Conservation (phyloP, 2,113 vertebrate genomes). For the Brachypteracias leptosomus region DNA sequence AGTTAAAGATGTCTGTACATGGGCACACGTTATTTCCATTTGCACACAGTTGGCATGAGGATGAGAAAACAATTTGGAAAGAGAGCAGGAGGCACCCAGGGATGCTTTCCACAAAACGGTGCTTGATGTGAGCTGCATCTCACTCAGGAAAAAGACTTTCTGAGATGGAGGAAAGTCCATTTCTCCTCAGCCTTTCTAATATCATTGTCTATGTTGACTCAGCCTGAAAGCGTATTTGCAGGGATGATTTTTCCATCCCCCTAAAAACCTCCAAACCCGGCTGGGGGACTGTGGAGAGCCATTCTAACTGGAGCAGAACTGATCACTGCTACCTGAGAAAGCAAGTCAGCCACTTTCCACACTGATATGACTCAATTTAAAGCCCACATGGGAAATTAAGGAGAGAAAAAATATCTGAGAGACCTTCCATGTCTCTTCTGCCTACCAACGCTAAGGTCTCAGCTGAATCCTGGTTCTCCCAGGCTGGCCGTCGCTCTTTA, state of each 20-base stretch:
- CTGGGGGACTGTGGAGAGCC: not conserved
- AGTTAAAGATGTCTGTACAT: not conserved
- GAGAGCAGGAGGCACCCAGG: not conserved
- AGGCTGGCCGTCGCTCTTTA: not conserved
- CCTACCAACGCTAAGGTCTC: not conserved
- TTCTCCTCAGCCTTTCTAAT: not conserved
- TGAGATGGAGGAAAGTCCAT: not conserved
- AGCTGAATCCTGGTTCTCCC: not conserved
- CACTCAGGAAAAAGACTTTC: not conserved
- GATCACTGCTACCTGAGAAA: not conserved
- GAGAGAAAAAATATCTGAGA: not conserved
- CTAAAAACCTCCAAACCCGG: not conserved
- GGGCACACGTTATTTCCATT: not conserved
- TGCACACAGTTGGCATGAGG: not conserved
- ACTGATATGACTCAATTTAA: not conserved
- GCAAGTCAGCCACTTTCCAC: not conserved
- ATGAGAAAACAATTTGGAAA: not conserved
- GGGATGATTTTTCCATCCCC: not conserved
- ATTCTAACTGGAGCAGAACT: conserved; percentile 3
- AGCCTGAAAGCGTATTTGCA: not conserved
- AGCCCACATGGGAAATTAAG: not conserved
- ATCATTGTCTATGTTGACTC: not conserved
- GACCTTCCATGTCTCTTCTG: not conserved
- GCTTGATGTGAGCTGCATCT: not conserved
- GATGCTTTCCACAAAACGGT: fast-evolving